A percentile compares a stretch with the other conserved stretches of the same genome.
Conservation (phyloP, 2,113 vertebrate genomes). For the Trematomus loennbergii region DNA sequence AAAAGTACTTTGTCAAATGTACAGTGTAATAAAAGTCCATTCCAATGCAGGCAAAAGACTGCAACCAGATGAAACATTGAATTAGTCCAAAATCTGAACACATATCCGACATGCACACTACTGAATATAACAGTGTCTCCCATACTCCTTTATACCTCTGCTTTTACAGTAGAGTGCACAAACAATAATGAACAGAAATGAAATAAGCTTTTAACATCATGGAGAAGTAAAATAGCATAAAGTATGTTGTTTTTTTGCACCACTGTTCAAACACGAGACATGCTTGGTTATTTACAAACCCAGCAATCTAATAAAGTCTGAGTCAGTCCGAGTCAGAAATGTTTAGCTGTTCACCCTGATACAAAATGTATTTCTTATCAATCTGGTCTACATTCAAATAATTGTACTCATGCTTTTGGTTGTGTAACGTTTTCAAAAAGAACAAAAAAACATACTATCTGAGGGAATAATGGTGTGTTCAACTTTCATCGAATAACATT, state of each 20-base stretch:
- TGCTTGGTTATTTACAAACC: slow-evolving; percentile 5
- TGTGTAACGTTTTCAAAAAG: background rate
- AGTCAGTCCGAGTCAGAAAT: slow-evolving; percentile 7
- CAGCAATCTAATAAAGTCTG: slow-evolving; percentile 7
- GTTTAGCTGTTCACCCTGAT: slow-evolving; percentile 26
- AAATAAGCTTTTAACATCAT: slow-evolving; percentile 22
- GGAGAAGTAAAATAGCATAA: slow-evolving; percentile 13
- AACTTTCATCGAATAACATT: slow-evolving; percentile 1
- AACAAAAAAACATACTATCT: background rate
- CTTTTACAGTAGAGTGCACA: slow-evolving; percentile 48
- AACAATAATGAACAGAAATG: slow-evolving; percentile 31
- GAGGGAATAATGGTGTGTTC: background rate
- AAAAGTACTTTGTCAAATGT: slow-evolving; percentile 38
- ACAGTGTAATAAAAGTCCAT: slow-evolving; percentile 39
- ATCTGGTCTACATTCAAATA: slow-evolving; percentile 16
- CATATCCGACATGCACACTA: slow-evolving; percentile 58
- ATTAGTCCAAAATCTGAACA: slow-evolving; percentile 29
- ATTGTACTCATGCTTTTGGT: slow-evolving; percentile 29
- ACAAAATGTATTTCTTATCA: background rate
- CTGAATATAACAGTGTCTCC: slow-evolving; percentile 46
- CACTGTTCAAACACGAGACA: slow-evolving; percentile 37
- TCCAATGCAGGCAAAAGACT: slow-evolving; percentile 45
- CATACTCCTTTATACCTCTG: slow-evolving; percentile 21
- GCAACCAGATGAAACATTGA: slow-evolving; percentile 26
- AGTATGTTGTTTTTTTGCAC: slow-evolving; percentile 18